These are phyloP conservation scores for Paraplagusia blochii DNA, from an alignment of 2,113 vertebrate species.

Conservation along the genomic window DNA sequence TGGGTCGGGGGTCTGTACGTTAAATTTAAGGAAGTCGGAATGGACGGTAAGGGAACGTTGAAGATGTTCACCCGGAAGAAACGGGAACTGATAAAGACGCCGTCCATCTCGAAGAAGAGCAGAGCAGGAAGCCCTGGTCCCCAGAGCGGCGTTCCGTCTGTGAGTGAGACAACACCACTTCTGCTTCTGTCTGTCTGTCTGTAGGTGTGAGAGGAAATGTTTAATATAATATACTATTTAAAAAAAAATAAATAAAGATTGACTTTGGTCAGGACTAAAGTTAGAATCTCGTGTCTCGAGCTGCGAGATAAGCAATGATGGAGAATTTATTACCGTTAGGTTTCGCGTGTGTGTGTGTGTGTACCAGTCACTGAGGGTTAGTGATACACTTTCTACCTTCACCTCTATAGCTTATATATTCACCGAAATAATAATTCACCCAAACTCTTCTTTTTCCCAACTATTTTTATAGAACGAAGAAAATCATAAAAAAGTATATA, in stretches of 20 bases:
- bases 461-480: too few relatives aligned
- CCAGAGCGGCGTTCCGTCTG: slow-evolving; percentile 70
- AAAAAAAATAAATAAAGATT: too few relatives aligned
- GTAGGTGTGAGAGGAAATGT: slow-evolving; percentile 22
- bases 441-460: too few relatives aligned
- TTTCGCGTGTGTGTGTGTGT: too few relatives aligned
- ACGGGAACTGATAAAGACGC: slow-evolving; percentile 91
- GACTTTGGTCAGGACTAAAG: too few relatives aligned
- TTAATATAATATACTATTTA: too few relatives aligned
- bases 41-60: slow-evolving; percentile 66
- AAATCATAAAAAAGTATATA: too few relatives aligned
- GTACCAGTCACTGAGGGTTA: too few relatives aligned
- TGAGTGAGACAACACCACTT: slow-evolving; percentile 75
- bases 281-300: background rate
- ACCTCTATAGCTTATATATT: too few relatives aligned
- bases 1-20: slow-evolving; percentile 63
- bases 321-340: too few relatives aligned
- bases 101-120: slow-evolving; percentile 94
- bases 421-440: too few relatives aligned
- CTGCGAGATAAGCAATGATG: background rate
- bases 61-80: slow-evolving; percentile 93
- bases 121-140: slow-evolving; percentile 87
- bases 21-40: slow-evolving; percentile 54
- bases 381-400: too few relatives aligned
- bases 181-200: background rate